Base-by-base conservation (phyloP, 2,888 invertebrate species). In the Synanthedon vespiformis region DNA sequence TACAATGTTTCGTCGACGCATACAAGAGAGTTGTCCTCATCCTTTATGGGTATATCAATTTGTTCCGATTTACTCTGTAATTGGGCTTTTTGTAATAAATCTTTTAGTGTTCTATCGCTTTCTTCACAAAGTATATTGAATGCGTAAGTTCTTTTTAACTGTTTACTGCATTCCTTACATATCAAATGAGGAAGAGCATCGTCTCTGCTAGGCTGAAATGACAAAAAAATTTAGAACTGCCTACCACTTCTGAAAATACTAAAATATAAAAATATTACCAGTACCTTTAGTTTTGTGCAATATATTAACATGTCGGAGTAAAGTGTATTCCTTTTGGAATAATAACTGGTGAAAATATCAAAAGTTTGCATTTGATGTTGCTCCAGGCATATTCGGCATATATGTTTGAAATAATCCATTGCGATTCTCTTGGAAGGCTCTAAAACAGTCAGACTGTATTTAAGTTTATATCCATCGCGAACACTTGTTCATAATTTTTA, bases 381-480 rank as follows among this genome's bases (percentile, higher is more conserved):
- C 61, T 72, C 67, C 2, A 86, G 70, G 58, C 86, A 87, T 52
- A 83, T 62, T 58, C 86, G 76, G 67, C 86, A 87, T 59, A 83
- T 74, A 63, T 64, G 65, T 51, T 69, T 63, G 55, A 84, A 73
- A 34, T 34, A 34, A 59, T 85, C 75, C 73, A 82, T 70, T 16
- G 55, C 60, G 58, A 61, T 64, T 34, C 10, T 34, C 10, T 34
- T 34, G 34, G 8, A 34, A 10, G 34, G 1, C 34, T 34, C 34
- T 6, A 34, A 2, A 34, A 34, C 22, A 2, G 10, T 34, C 34
- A 10, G 10, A 10, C 22, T 1, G 5, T 22, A 22, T 22, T 22
- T 22, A 22, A 1, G 22, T 1, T 2, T 34, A 34, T 2, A 10
- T 34, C 34, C 8, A 34, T 10, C 8, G 34, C 34, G 3, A 34